These are phyloP conservation scores for Ammodytes dubius DNA, from an alignment of 2,113 vertebrate genomes.

Conservation along the genomic window DNA sequence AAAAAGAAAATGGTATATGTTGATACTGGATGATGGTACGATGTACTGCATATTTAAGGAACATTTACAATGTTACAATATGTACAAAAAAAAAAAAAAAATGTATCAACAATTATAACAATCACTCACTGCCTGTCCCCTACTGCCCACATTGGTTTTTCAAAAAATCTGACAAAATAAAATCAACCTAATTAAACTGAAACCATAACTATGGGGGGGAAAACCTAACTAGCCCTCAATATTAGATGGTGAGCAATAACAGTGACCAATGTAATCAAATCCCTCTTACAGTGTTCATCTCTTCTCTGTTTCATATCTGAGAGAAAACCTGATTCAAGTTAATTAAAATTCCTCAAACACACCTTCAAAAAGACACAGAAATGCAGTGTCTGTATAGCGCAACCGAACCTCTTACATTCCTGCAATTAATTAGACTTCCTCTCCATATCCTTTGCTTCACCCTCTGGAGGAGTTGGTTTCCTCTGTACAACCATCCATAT, in stretches of 20 bases:
- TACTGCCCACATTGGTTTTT: constrained; percentile 6
- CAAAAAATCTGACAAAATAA: constrained; percentile 23
- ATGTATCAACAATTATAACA: neutral
- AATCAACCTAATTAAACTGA: neutral
- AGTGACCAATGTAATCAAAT: constrained; percentile 35
- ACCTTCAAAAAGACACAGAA: constrained; percentile 4
- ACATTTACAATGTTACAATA: neutral
- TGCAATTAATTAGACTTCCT: constrained; percentile 70
- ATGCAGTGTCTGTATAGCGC: constrained; percentile 16
- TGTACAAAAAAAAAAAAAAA: neutral
- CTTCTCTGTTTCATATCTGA: constrained; percentile 20
- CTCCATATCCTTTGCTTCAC: constrained; percentile 55
- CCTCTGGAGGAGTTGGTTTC: constrained; percentile 65
- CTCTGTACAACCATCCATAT: constrained; percentile 70
- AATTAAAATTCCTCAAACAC: constrained; percentile 1
- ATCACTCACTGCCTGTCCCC: constrained; percentile 16
- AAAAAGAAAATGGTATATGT: neutral
- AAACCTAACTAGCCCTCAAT: neutral
- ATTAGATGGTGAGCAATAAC: constrained; percentile 17
- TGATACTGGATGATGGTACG: neutral
- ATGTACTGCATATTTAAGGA: neutral
- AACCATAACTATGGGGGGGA: constrained; percentile 1
- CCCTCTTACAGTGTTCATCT: constrained; percentile 2
- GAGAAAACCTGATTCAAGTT: neutral
- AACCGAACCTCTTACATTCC: constrained; percentile 55